A percentile compares a stretch with the other conserved stretches of the same genome.
phyloP scores from a whole-genome alignment of 1,140 invertebrate species.

The Pinna nobilis region DNA sequence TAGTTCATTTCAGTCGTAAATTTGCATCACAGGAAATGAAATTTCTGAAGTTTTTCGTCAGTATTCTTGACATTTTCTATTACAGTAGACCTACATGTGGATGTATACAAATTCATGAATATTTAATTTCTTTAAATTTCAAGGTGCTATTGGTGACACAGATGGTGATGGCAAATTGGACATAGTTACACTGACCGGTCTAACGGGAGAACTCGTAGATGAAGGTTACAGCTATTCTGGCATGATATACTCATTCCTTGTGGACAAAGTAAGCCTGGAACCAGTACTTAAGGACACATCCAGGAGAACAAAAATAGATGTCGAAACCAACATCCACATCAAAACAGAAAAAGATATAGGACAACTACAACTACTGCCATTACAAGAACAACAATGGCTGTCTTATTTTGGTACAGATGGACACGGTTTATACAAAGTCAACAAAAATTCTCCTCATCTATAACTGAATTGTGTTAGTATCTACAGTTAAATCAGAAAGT shows the following conservation, averaged over 20 bases:
- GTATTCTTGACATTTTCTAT: no score
- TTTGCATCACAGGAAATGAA: no score
- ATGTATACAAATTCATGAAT: no score
- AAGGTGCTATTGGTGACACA: constrained; percentile 51
- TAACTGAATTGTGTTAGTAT: no score
- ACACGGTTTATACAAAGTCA: no score
- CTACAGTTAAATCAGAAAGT: no score
- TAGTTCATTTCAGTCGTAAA: no score
- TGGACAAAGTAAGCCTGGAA: constrained; percentile 28
- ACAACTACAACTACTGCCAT: constrained; percentile 2
- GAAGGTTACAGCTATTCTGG: constrained; percentile 20
- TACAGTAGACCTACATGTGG: no score
- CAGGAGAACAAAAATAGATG: not conserved
- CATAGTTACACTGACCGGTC: constrained; percentile 27
- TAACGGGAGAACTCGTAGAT: constrained; percentile 21
- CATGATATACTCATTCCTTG: constrained; percentile 1
- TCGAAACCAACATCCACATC: not conserved
- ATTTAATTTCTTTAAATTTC: no score
- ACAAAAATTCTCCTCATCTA: no score
- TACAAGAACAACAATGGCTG: constrained; percentile 33
- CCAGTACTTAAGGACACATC: constrained; percentile 4
- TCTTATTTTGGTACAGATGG: constrained; percentile 18
- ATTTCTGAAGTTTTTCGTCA: no score
- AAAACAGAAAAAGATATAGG: constrained; percentile 8
- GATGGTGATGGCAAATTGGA: constrained; percentile 53